Conservation (phyloP, 2,113 vertebrate genomes). For the Saguinus imperator region DNA sequence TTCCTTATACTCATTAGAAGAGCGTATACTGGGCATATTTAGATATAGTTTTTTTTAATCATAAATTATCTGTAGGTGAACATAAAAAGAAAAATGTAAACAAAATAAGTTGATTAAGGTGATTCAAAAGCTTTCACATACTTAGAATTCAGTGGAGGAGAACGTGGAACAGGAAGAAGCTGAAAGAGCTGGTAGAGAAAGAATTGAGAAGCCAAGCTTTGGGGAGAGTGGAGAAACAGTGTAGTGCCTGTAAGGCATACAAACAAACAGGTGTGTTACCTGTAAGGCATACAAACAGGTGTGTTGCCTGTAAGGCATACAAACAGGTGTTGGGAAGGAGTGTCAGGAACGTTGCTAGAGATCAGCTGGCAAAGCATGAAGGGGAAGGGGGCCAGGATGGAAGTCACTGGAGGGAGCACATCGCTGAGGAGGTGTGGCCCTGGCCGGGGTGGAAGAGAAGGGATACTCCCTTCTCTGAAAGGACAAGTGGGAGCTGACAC, state of each 20-base stretch:
- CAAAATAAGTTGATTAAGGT: background rate
- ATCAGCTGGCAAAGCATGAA: rapidly evolving
- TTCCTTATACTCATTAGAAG: background rate
- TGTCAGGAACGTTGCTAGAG: rapidly evolving
- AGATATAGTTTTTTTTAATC: slow-evolving; percentile 2
- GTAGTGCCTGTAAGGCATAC: rapidly evolving
- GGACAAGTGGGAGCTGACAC: background rate
- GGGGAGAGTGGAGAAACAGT: rapidly evolving
- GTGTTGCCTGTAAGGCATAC: rapidly evolving
- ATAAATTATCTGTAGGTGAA: background rate
- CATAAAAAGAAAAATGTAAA: background rate
- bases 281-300: rapidly evolving
- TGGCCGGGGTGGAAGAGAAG: background rate
- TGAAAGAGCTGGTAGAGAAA: background rate
- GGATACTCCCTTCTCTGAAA: rapidly evolving
- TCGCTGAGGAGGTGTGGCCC: background rate
- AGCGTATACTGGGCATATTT: background rate
- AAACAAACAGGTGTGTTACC: rapidly evolving
- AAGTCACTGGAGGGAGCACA: rapidly evolving
- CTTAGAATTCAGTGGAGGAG: background rate
- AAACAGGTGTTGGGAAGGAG: too few species aligned
- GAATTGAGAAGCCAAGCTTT: rapidly evolving
- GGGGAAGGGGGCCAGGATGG: rapidly evolving
- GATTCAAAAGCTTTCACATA: background rate
- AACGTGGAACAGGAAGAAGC: rapidly evolving